Base-by-base conservation (phyloP, 2,797 vertebrate genomes). In the Enteromius argenteus region DNA sequence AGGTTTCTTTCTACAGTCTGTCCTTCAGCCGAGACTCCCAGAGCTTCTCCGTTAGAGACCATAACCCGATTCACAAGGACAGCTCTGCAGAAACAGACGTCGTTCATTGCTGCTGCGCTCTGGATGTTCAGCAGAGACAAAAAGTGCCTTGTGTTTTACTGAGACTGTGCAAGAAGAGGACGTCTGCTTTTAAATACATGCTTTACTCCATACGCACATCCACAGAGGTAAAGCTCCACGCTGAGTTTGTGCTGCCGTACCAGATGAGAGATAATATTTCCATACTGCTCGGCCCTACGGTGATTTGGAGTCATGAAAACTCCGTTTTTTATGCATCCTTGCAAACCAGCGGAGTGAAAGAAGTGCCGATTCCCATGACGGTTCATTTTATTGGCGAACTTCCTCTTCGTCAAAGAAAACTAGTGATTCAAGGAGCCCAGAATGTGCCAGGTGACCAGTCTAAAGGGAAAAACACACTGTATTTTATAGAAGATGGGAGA, bases 281-380 rank as follows among this genome's bases (percentile, higher is more conserved):
- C 4, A 90, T 99, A 86, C 90, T 97, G 64, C 77, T 88, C 71
- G 98, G 98, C 6, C 98, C 98, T 39, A 95, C 95, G 0, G 79
- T 98, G 87, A 35, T 97, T 74, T 99, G 98, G 98, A 94, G 88
- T 19, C 92, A 95, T 30, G 82, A 84, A 1, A 89, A 91, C 53
- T 85, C 87, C 3, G 90, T 96, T 49, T 96, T 94, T 87, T 96
- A 92, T 84, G 87, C 94, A 15, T 97, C 96, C 42, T 79, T 91
- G 1, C 77, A 90, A 80, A 88, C 90, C 35, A 68, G 88, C 5
- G 90, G 89, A 0, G 91, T 97, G 80, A 91, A 86, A 78, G 94
- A 92, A 87, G 86, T 95, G 5, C 94, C 96, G 32, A 4, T 95
- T 83, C 89, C 89, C 21, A 81, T 97, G 75, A 94, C 94, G 39